Evolutionary conservation across 1,140 invertebrate species (phyloP).

Genomic region (Linepithema humile): DNA sequence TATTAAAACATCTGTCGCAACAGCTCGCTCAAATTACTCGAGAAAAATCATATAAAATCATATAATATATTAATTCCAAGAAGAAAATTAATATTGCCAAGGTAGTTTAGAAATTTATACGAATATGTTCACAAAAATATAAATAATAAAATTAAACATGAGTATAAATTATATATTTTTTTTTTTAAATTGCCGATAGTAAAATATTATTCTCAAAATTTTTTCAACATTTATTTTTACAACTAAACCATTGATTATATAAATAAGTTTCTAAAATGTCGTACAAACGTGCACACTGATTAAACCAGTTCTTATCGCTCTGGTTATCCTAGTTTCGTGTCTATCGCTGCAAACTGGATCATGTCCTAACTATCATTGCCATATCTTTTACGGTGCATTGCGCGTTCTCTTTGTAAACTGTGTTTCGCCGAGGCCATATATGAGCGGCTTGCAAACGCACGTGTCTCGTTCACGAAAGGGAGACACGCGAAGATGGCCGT

Average conservation of each 20-base stretch:
- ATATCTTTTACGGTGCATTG: constrained; percentile 20
- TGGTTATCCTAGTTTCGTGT: background rate
- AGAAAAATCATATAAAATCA: background rate
- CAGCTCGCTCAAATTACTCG: background rate
- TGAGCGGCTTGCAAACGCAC: constrained; percentile 25
- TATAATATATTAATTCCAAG: too few species aligned
- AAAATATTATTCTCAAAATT: too few species aligned
- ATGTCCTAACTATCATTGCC: background rate
- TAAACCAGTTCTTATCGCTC: background rate
- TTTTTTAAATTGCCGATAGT: too few species aligned
- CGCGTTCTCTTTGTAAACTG: background rate
- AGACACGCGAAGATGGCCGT: background rate
- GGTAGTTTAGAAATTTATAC: too few species aligned
- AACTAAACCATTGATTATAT: too few species aligned
- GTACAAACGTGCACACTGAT: background rate
- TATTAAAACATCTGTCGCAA: background rate
- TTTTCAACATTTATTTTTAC: too few species aligned
- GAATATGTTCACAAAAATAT: too few species aligned
- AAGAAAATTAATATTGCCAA: background rate
- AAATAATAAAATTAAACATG: too few species aligned
- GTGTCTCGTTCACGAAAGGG: constrained; percentile 36
- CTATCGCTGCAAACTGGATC: background rate
- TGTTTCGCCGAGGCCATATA: constrained; percentile 33
- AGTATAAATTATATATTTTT: too few species aligned
- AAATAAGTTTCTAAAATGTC: too few species aligned